A percentile compares a stretch with the other conserved stretches of the same genome.
These are phyloP conservation scores for Coregonus ussuriensis DNA, from an alignment of 2,797 vertebrate species.

Conservation along the genomic window DNA sequence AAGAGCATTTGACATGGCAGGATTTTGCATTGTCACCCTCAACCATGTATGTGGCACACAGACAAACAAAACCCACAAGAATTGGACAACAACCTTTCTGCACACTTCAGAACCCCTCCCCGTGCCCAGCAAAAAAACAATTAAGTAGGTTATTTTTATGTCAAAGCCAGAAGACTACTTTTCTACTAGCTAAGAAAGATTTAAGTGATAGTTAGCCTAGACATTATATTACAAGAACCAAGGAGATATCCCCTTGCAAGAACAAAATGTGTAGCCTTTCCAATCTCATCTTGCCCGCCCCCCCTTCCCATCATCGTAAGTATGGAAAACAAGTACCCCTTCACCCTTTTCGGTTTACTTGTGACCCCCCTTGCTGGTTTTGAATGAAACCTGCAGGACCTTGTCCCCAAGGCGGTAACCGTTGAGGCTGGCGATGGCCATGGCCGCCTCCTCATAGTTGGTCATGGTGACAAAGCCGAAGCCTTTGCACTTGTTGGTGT, in stretches of 20 bases:
- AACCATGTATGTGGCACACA: conserved; percentile 26
- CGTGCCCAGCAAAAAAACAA: not conserved
- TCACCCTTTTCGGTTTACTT: conserved; percentile 73
- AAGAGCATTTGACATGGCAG: conserved; percentile 24
- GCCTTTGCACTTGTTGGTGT: conserved; percentile 99
- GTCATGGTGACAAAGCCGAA: conserved; percentile 99
- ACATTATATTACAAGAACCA: conserved; percentile 16
- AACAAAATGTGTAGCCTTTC: not conserved
- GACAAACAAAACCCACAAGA: conserved; percentile 57
- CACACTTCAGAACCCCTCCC: conserved; percentile 66
- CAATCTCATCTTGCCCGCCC: not conserved
- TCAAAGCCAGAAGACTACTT: conserved; percentile 73
- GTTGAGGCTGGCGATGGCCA: conserved; percentile 97
- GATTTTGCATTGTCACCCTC: conserved; percentile 5
- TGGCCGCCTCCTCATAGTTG: conserved; percentile 98
- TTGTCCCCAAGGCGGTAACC: conserved; percentile 97
- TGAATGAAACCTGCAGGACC: conserved; percentile 98
- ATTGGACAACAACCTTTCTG: conserved; percentile 76
- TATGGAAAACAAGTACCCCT: not conserved
- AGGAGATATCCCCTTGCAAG: not conserved
- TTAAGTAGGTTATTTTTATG: conserved; percentile 79
- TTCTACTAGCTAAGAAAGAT: conserved; percentile 79
- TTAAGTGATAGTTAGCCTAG: conserved; percentile 73
- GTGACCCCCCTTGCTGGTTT: conserved; percentile 97
- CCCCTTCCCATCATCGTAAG: conserved; percentile 1